Conservation (phyloP, 1,140 invertebrate genomes). For the Wasmannia auropunctata region DNA sequence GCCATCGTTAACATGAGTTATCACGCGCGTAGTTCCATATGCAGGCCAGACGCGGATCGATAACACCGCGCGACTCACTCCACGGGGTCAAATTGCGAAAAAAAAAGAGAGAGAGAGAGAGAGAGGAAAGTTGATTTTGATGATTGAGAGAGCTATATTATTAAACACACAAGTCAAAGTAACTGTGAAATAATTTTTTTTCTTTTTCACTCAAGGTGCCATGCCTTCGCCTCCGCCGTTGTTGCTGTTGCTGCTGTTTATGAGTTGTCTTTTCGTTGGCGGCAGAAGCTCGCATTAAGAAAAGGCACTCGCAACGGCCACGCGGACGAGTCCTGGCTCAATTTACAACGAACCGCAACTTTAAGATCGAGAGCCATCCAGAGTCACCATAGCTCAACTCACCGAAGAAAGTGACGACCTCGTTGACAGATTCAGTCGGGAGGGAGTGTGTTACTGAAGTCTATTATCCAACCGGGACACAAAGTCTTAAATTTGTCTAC, state of each 20-base stretch:
- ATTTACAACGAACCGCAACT: constrained; percentile 73
- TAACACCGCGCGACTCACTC: background rate
- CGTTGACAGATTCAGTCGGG: constrained; percentile 62
- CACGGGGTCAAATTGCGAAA: background rate
- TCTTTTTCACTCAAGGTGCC: constrained; percentile 60
- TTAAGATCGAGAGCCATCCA: constrained; percentile 62
- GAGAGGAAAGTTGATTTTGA: background rate
- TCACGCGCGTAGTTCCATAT: constrained; percentile 8
- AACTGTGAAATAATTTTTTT: constrained; percentile 23
- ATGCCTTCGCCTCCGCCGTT: background rate
- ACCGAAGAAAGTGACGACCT: constrained; percentile 57
- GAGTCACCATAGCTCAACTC: constrained; percentile 47
- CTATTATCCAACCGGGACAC: constrained; percentile 51
- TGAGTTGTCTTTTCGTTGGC: constrained; percentile 32
- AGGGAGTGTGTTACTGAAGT: constrained; percentile 34
- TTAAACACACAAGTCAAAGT: constrained; percentile 27
- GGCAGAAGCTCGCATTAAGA: constrained; percentile 54
- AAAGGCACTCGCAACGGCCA: constrained; percentile 42
- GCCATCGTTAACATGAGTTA: constrained; percentile 56
- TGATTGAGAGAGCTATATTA: constrained; percentile 2
- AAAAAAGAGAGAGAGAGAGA: background rate
- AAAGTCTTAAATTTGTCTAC: constrained; percentile 49
- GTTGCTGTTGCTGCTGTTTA: constrained; percentile 42
- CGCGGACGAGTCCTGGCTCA: constrained; percentile 65
- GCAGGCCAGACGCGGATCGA: background rate